Evolutionary conservation across 2,113 vertebrate species (phyloP), one percentile per base, ranked within the genome.

Genomic region (Chionomys nivalis): DNA sequence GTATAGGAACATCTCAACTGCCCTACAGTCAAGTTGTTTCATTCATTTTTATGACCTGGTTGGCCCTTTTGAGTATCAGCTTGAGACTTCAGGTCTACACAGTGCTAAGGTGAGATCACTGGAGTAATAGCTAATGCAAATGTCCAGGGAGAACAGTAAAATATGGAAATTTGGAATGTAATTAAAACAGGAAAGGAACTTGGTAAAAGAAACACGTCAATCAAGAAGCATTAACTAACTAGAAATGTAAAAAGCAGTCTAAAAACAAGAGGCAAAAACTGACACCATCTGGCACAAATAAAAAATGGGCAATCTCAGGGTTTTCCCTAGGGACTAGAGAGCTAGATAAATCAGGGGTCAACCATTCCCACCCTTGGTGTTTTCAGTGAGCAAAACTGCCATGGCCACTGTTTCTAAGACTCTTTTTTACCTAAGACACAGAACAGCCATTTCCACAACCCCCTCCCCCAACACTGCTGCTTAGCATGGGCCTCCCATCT

Each of bases 201-300:
- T 28, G n/a, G 68, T 49, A n/a, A 23, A 77, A 55, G 92, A 89
- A 68, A 89, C 66, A 52, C 0, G 47, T 52, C 65, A 75, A 55
- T 68, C 55, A 85, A 79, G 76, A 90, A 52, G 14, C 2, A 49
- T 36, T 42, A 44, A 73, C 42, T 55, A 75, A 92, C 52, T 52
- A 75, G 82, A 85, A 93, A 73, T 39, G 31, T n/a, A 88, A 81
- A 89, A 52, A 65, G 36, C 52, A 47, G 16, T 47, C 79, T 70
- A 33, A 89, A 88, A 87, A 89, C 39, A 65, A 65, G 88, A 89
- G 42, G 83, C 83, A 77, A 70, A 81, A 55, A 93, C 47, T 12
- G 61, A 93, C 16, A n/a, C 65, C 70, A 33, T 81, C 58, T 85
- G 79, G 91, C 65, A 89, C 91, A 76, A 66, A 63, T 82, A 79